Percentiles rank a stretch among this genome's conserved stretches.
These are phyloP conservation scores for Mus minutoides DNA, from an alignment of 2,797 vertebrate species.

Conservation along the genomic window DNA sequence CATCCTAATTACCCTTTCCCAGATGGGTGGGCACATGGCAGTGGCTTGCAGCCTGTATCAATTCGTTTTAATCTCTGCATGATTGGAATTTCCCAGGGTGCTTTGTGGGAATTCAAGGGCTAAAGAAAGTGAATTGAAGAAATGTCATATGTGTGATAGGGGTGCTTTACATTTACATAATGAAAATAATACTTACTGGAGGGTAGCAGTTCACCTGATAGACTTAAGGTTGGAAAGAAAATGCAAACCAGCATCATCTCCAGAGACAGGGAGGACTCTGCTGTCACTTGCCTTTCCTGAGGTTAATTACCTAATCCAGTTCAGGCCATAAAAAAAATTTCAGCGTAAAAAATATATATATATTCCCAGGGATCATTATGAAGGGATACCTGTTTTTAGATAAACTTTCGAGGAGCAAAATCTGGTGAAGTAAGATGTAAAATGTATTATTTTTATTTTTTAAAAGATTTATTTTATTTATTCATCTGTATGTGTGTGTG, in stretches of 20 bases:
- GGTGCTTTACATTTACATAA: conserved; percentile 29
- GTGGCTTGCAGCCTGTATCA: not conserved
- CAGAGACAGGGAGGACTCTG: not conserved
- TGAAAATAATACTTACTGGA: conserved; percentile 54
- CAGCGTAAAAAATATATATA: not conserved
- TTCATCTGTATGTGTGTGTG: not conserved
- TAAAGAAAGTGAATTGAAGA: conserved; percentile 42
- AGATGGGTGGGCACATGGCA: not conserved
- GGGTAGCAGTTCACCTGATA: conserved; percentile 46
- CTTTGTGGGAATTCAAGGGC: conserved; percentile 35
- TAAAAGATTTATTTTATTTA: not conserved
- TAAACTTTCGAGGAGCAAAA: not conserved
- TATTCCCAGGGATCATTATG: not conserved
- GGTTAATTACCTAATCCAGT: not conserved
- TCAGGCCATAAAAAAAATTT: not conserved
- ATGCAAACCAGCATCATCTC: not conserved
- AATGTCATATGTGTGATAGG: conserved; percentile 26
- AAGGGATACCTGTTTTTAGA: not conserved
- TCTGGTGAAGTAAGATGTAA: conserved; percentile 4
- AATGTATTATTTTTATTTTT: not conserved
- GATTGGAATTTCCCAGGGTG: conserved; percentile 54
- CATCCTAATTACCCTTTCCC: conserved; percentile 34
- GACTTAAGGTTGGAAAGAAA: conserved; percentile 27
- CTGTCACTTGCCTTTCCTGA: not conserved
- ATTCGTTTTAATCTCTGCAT: not conserved